Evolutionary conservation across 2,113 vertebrate genomes (phyloP), one percentile per base, ranked within the genome.

Genomic region (Hippocampus abdominalis): DNA sequence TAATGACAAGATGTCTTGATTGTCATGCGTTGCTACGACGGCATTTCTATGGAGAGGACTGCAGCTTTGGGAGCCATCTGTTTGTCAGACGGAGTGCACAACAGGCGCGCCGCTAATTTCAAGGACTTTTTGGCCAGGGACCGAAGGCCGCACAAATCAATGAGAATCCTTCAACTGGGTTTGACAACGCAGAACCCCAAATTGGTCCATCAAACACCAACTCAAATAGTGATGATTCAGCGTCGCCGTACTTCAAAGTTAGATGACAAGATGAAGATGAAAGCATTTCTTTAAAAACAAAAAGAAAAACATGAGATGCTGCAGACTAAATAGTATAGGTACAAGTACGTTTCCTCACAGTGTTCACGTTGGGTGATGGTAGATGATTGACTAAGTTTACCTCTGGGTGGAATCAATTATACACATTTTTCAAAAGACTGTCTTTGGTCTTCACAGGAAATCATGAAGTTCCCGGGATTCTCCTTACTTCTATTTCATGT

Each of bases 31-130:
- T 88, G 87, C 91, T 89, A 91, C 90, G 86, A 88, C 44, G 82
- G 79, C 84, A 92, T 91, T 90, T 92, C 90, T 91, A 91, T 90
- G 90, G 85, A 91, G 85, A 82, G 80, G 82, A 83, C 78, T 83
- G 68, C 84, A 86, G 86, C 82, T 71, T 68, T 75, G 75, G 83
- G 70, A 86, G 82, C 90, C 89, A 92, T 93, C 89, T 91, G 92
- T 84, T 86, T 78, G 71, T 83, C 80, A 48, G 74, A 66, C 71
- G 73, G 77, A 54, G 71, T 20, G 54, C 81, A 84, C 83, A 88
- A 77, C 68, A 75, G 64, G 71, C 78, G 54, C 32, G 68, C 72
- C 39, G 68, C 72, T 85, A 74, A 74, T 84, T 89, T 85, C 78
- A 86, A 84, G 79, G 74, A 85, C 84, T 64, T 84, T 88, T 87